Conservation (phyloP, 2,888 invertebrate genomes). For the Ophion slaviceki region DNA sequence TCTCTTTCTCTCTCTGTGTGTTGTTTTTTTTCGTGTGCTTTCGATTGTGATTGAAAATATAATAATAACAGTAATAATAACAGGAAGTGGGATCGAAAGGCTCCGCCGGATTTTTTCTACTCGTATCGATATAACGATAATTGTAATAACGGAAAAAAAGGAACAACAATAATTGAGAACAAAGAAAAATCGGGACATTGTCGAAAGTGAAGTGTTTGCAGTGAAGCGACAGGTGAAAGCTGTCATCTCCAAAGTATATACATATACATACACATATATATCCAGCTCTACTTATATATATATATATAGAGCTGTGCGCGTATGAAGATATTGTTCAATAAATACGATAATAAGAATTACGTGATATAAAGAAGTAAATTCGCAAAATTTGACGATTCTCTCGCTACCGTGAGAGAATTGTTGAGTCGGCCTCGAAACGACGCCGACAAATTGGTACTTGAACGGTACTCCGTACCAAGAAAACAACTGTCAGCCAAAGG, state of each 20-base stretch:
- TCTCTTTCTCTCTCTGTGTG: background rate
- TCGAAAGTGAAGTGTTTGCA: conserved; percentile 46
- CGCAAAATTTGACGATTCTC: conserved; percentile 58
- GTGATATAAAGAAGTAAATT: background rate
- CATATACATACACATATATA: background rate
- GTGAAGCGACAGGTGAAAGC: conserved; percentile 64
- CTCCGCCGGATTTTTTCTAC: conserved; percentile 8
- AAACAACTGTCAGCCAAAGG: conserved; percentile 75
- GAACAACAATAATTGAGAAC: conserved; percentile 5
- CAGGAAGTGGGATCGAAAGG: background rate
- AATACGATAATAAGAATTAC: conserved; percentile 5
- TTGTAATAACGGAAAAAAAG: background rate
- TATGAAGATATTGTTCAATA: background rate
- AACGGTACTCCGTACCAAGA: conserved; percentile 75
- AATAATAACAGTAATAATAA: conserved; percentile 25
- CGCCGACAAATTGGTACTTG: conserved; percentile 74
- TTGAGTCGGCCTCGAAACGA: conserved; percentile 58
- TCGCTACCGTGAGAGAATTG: conserved; percentile 65
- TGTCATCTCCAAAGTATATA: conserved; percentile 33
- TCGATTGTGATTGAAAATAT: conserved; percentile 38
- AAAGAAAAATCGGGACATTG: conserved; percentile 49
- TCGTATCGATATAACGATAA: conserved; percentile 7
- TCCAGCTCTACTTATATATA: background rate
- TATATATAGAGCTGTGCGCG: conserved; percentile 36
- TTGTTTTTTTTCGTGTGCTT: conserved; percentile 22